A percentile compares a stretch with the other conserved stretches of the same genome.
Conservation (phyloP, 1,140 invertebrate species). For the Drosophila simulans region DNA sequence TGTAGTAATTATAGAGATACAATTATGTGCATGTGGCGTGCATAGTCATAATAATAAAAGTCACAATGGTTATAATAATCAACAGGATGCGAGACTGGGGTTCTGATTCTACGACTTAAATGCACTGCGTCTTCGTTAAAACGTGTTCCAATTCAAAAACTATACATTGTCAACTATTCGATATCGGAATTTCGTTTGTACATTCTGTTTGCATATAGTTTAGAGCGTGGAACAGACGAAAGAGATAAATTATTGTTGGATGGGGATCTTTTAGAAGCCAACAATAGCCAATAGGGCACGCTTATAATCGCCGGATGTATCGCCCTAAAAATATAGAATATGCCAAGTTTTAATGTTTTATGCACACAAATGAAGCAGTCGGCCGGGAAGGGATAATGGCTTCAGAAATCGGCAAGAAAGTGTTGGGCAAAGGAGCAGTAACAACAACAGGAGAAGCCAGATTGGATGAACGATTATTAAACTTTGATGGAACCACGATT, state of each 20-base stretch:
- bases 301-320: constrained; percentile 97
- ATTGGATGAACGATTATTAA: constrained; percentile 2
- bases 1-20: constrained; percentile 39
- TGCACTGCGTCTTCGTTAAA: constrained; percentile 54
- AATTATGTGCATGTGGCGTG: constrained; percentile 68
- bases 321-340: constrained; percentile 89
- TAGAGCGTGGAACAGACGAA: constrained; percentile 75
- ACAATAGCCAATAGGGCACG: constrained; percentile 93
- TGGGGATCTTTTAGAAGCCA: constrained; percentile 86
- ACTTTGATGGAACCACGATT: background rate
- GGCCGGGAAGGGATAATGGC: constrained; percentile 11
- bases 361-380: constrained; percentile 61
- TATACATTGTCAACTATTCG: constrained; percentile 54
- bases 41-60: constrained; percentile 44
- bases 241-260: constrained; percentile 55
- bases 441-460: constrained; percentile 21
- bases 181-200: constrained; percentile 60
- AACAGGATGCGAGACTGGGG: constrained; percentile 60
- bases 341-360: constrained; percentile 75
- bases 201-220: constrained; percentile 44
- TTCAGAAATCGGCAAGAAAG: constrained; percentile 9
- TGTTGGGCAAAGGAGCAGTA: constrained; percentile 3
- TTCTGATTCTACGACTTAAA: constrained; percentile 57
- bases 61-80: constrained; percentile 45
- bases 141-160: constrained; percentile 56